Conservation (phyloP, 2,797 vertebrate genomes). For the Lophotriccus pileatus region DNA sequence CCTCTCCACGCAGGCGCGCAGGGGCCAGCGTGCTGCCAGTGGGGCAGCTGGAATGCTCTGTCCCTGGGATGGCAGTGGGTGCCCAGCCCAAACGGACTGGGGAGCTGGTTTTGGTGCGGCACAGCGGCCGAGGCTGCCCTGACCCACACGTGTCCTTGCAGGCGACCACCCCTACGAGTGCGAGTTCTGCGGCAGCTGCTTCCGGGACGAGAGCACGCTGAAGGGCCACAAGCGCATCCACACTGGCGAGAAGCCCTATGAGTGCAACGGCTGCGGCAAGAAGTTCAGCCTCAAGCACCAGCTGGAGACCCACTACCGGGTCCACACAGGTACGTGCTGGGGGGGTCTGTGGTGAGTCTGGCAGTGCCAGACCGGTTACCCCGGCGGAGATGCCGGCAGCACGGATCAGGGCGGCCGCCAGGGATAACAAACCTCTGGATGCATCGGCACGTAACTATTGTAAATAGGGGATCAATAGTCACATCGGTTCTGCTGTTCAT, state of each 20-base stretch:
- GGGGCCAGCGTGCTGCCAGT: fast-evolving
- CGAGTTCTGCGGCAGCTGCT: conserved; percentile 98
- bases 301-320: conserved; percentile 98
- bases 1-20: fast-evolving
- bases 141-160: conserved; percentile 11
- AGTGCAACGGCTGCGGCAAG: conserved; percentile 98
- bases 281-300: conserved; percentile 99
- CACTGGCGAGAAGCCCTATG: conserved; percentile 97
- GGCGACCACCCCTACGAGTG: conserved; percentile 98
- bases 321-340: conserved; percentile 87
- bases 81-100: fast-evolving
- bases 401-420: conserved; percentile 22
- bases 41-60: background rate
- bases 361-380: fast-evolving
- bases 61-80: fast-evolving
- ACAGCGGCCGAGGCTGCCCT: background rate
- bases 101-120: background rate
- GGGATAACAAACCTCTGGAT: conserved; percentile 6
- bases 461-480: conserved; percentile 83
- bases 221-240: conserved; percentile 98
- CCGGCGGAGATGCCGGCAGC: fast-evolving
- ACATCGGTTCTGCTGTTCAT: conserved; percentile 86
- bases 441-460: conserved; percentile 71
- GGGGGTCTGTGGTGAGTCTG: background rate
- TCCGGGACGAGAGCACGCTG: conserved; percentile 95